A percentile compares a stretch with the other conserved stretches of the same genome.
These are phyloP conservation scores for Sardina pilchardus DNA, from an alignment of 2,113 vertebrate species.

Conservation along the genomic window DNA sequence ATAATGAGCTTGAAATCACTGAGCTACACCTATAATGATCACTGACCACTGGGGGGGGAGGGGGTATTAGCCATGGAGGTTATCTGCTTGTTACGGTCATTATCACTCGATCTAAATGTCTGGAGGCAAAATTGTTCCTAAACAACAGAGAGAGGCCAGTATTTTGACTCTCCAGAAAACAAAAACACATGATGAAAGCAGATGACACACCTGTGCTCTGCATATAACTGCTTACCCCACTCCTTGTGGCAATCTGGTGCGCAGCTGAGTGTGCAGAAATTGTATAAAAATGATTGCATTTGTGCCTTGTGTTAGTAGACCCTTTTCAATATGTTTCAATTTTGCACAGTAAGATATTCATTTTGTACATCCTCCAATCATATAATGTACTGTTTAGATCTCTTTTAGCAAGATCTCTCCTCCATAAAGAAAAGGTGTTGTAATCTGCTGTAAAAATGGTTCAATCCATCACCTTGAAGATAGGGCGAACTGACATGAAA, in stretches of 20 bases:
- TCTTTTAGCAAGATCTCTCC: neutral
- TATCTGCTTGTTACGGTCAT: neutral
- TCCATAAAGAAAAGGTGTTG: neutral
- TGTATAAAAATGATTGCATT: neutral
- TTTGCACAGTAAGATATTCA: neutral
- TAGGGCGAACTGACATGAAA: neutral
- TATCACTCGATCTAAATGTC: neutral
- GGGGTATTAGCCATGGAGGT: neutral
- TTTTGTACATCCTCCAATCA: neutral
- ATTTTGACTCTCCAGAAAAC: constrained; percentile 8
- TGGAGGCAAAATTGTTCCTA: neutral
- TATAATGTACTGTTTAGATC: neutral
- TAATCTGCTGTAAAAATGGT: neutral
- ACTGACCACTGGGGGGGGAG: too few species aligned
- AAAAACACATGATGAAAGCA: neutral
- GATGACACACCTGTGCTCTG: neutral
- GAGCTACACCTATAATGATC: too few species aligned
- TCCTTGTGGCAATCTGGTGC: neutral
- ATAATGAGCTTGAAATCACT: too few species aligned
- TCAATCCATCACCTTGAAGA: neutral
- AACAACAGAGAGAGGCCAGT: neutral
- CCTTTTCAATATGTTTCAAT: neutral
- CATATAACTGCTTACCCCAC: neutral
- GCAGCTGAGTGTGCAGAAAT: neutral
- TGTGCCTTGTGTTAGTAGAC: neutral